A percentile compares a stretch with the other conserved stretches of the same genome.
phyloP scores from a whole-genome alignment of 2,113 vertebrate genomes.

The Salvelinus sp. region DNA sequence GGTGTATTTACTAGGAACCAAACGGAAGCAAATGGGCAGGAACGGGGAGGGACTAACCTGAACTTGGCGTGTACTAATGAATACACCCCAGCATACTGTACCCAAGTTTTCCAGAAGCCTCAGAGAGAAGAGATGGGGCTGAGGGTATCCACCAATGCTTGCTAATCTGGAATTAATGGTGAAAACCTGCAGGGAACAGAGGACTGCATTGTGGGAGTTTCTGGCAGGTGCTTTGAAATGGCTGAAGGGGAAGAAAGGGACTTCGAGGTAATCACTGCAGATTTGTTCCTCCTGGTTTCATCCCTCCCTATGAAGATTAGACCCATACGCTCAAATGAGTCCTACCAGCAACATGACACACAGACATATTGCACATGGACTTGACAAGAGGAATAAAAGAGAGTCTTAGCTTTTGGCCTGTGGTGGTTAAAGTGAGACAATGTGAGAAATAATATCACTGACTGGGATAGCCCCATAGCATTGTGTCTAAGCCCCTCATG shows the following conservation, averaged over 20 bases:
- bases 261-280: constrained; percentile 56
- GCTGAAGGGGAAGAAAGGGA: constrained; percentile 49
- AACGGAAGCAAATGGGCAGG: background rate
- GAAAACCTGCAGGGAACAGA: constrained; percentile 43
- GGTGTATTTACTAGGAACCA: background rate
- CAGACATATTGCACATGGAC: constrained; percentile 16
- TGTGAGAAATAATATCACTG: constrained; percentile 14
- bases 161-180: constrained; percentile 61
- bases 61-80: no score
- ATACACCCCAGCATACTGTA: background rate
- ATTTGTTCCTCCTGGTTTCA: constrained; percentile 60
- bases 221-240: constrained; percentile 40
- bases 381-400: constrained; percentile 38
- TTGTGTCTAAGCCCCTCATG: constrained; percentile 25
- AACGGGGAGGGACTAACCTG: background rate
- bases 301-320: constrained; percentile 46
- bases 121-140: background rate
- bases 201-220: constrained; percentile 47
- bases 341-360: constrained; percentile 28
- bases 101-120: background rate
- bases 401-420: constrained; percentile 26
- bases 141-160: background rate
- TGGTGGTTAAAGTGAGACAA: constrained; percentile 35
- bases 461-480: constrained; percentile 20
- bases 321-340: constrained; percentile 39